Conservation (phyloP, 2,797 vertebrate species). For the Buphagus erythrorhynchus region DNA sequence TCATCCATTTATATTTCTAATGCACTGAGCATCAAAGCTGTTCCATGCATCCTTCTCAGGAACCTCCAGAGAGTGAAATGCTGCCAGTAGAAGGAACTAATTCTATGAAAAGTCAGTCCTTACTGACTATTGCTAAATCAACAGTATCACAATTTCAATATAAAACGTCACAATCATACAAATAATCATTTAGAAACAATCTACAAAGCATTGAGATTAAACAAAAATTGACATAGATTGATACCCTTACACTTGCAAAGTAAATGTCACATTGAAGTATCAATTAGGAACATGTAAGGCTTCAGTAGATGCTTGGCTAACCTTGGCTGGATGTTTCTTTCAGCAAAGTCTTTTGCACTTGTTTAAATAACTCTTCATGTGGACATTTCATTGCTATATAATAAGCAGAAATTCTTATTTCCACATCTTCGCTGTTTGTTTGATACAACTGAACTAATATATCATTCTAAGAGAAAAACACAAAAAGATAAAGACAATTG, state of each 20-base stretch:
- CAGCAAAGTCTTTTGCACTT: conserved; percentile 79
- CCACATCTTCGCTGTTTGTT: conserved; percentile 80
- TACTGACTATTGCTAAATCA: background rate
- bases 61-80: background rate
- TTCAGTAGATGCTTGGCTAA: conserved; percentile 22
- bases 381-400: conserved; percentile 88
- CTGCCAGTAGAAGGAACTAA: background rate
- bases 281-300: background rate
- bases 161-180: background rate
- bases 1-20: background rate
- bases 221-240: background rate
- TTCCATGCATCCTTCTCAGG: background rate
- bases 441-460: conserved; percentile 82
- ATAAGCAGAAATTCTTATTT: conserved; percentile 88
- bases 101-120: background rate
- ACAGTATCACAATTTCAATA: background rate
- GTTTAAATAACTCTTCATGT: conserved; percentile 76
- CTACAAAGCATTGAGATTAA: background rate
- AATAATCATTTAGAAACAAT: background rate
- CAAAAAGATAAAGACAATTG: background rate
- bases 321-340: conserved; percentile 89
- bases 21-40: background rate
- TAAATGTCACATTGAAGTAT: background rate
- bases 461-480: conserved; percentile 72
- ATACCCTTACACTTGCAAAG: background rate